Evolutionary conservation across 1,140 invertebrate species (phyloP), one percentile per base, ranked within the genome.

Genomic region (Limonius californicus): DNA sequence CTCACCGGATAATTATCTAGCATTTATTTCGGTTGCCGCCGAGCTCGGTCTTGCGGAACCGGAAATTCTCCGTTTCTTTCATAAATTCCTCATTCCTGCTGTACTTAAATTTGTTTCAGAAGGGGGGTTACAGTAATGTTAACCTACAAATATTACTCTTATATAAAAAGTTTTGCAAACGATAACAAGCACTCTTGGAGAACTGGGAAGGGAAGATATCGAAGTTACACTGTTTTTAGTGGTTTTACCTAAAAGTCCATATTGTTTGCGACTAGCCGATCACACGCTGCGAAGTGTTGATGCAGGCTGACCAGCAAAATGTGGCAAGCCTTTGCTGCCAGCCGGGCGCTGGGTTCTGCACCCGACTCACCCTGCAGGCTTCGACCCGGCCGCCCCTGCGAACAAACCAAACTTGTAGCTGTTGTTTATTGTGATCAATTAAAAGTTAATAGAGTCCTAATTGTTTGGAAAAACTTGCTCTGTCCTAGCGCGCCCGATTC

Each of bases 341-440:
- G 57, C 68, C 74, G 69, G 71, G 70, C 68, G 74, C 62, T 74
- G 74, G 74, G 74, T 76, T 74, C 74, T 63, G 62, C 72, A 60
- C 69, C 69, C 70, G 71, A 60, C 71, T 72, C 71, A 76, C 74
- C 74, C 74, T 76, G 74, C 74, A 74, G 74, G 73, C 74, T 72
- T 68, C 72, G 72, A 72, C 70, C 70, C 72, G 71, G 71, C 63
- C 65, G 64, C 69, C 66, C 63, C 72, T 74, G 70, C n/a, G n/a
- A n/a, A n/a, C n/a, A n/a, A n/a, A n/a, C n/a, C n/a, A n/a, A n/a
- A n/a, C n/a, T n/a, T n/a, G n/a, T n/a, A n/a, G n/a, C n/a, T n/a
- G n/a, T n/a, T n/a, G n/a, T n/a, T n/a, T n/a, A n/a, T n/a, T n/a
- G n/a, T n/a, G n/a, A n/a, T n/a, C n/a, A n/a, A n/a, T n/a, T n/a